These are phyloP conservation scores for Melieria omissa DNA, from an alignment of 2,888 invertebrate genomes.

Conservation along the genomic window DNA sequence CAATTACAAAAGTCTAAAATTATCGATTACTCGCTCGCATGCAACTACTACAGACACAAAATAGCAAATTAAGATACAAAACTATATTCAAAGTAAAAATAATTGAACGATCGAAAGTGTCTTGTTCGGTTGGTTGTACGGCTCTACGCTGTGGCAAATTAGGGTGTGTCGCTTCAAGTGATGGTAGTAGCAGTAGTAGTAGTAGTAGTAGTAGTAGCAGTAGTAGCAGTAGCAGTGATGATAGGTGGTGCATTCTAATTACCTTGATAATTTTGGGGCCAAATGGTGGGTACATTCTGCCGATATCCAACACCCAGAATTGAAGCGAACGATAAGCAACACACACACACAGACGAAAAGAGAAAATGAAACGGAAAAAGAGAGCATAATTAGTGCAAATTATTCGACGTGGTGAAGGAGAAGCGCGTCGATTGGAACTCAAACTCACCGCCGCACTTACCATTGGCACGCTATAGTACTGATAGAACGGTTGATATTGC, in stretches of 20 bases:
- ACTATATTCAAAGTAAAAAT: too few species aligned
- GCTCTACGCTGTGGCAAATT: too few species aligned
- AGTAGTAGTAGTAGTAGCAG: not conserved
- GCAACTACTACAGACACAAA: too few species aligned
- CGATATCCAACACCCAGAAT: not conserved
- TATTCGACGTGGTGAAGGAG: too few species aligned
- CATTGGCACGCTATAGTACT: conserved; percentile 69
- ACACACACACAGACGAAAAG: too few species aligned
- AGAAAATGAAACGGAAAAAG: conserved; percentile 35
- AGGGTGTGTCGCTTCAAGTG: not conserved
- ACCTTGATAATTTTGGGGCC: conserved; percentile 69
- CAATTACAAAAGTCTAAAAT: too few species aligned
- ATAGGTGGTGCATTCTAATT: conserved; percentile 50
- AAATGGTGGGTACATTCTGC: conserved; percentile 68
- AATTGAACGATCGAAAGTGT: too few species aligned
- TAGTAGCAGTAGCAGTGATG: not conserved
- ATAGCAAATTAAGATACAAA: too few species aligned
- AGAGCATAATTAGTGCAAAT: not conserved
- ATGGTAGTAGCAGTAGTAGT: not conserved
- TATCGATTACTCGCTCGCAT: too few species aligned
- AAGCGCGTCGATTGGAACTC: not conserved
- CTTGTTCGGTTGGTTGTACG: too few species aligned
- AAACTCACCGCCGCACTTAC: conserved; percentile 52
- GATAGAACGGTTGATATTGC: conserved; percentile 69
- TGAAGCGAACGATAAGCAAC: not conserved